These are phyloP conservation scores for Zeus faber DNA, from an alignment of 2,113 vertebrate species.

Conservation along the genomic window DNA sequence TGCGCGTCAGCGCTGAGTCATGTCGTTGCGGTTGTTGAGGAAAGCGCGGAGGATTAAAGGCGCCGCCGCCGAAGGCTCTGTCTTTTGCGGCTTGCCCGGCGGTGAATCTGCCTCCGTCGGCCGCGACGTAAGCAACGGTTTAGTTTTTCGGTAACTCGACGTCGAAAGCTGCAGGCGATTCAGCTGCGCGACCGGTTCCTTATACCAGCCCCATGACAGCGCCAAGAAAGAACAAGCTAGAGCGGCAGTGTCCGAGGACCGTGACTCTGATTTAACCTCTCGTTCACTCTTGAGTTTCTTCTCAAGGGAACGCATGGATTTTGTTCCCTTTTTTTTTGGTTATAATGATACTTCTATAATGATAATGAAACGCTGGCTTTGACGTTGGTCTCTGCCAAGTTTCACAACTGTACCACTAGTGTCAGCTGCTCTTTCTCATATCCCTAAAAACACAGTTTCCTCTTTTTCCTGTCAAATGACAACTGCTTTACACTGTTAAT, in stretches of 20 bases:
- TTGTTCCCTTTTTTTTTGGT: not conserved
- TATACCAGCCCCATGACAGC: slow-evolving; percentile 53
- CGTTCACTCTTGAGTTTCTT: too few species aligned
- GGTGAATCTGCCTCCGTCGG: too few species aligned
- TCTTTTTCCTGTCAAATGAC: too few species aligned
- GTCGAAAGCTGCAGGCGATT: slow-evolving; percentile 1
- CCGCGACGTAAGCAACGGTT: too few species aligned
- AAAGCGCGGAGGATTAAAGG: not conserved
- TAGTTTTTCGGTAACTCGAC: not conserved
- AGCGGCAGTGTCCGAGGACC: slow-evolving; percentile 16
- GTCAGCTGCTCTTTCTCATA: not conserved
- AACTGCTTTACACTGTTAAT: too few species aligned
- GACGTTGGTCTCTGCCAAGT: not conserved
- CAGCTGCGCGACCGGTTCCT: slow-evolving; percentile 38
- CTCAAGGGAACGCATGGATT: too few species aligned
- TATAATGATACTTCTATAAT: not conserved
- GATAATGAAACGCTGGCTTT: not conserved
- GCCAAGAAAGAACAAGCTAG: not conserved
- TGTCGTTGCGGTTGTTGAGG: not conserved
- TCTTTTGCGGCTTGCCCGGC: too few species aligned
- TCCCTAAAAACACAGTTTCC: not conserved
- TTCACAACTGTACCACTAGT: not conserved
- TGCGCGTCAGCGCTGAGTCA: slow-evolving; percentile 26
- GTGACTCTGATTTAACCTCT: slow-evolving; percentile 13
- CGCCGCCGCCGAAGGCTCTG: too few species aligned